Evolutionary conservation across 2,797 vertebrate genomes (phyloP), one percentile per base, ranked within the genome.

Genomic region (Esox masquinongy): DNA sequence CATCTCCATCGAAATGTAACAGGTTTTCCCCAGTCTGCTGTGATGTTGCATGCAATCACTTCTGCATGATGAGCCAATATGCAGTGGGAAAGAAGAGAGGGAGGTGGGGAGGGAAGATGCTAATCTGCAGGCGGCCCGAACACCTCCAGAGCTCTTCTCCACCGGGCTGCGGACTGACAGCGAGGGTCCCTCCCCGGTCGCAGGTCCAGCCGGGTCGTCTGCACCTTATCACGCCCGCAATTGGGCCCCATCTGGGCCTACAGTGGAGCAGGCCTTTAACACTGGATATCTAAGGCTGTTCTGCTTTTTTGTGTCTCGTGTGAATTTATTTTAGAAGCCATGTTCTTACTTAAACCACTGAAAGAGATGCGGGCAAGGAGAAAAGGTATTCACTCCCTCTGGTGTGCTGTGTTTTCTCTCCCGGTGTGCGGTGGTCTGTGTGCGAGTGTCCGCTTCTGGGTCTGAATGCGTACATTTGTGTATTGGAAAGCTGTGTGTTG

Each of bases 281-380:
- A 22, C 26, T 79, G 73, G 63, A 80, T 79, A 72, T 85, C 77
- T 89, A 87, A 86, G 80, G 81, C 85, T 22, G 22, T 76, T 74
- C 59, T 80, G 75, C 85, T 73, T 82, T 85, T 88, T 51, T 88
- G 87, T 68, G n/a, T 61, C 31, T 69, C 16, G 61, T 66, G 7
- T 79, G 36, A 15, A 19, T 76, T 72, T 59, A 51, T 84, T 72
- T 87, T 87, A 93, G 92, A 94, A 92, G 92, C 90, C 87, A 91
- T 91, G 88, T 91, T 94, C 85, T 93, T 94, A 86, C 85, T 93
- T 86, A 90, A 92, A 73, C 91, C 92, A 78, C 86, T 93, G 82
- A 93, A 91, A 92, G 92, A 90, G 77, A 91, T 94, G 78, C 90
- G 91, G 90, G 91, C 91, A 47, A 93, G 93, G 83, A 92, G 93